These are phyloP conservation scores for Poeciliopsis infans DNA, from an alignment of 2,797 vertebrate species.

Conservation along the genomic window DNA sequence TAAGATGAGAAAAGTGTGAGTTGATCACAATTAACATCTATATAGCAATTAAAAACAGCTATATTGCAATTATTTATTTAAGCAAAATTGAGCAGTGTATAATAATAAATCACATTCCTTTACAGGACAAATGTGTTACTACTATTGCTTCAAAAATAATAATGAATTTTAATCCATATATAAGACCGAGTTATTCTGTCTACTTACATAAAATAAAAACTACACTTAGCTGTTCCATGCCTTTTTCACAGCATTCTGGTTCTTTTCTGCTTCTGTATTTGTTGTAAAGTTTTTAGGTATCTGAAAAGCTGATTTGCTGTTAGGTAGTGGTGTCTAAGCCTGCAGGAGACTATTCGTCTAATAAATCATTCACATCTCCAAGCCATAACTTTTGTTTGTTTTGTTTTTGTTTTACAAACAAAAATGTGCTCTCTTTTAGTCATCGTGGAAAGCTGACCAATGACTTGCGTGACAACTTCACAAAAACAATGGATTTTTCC, in stretches of 20 bases:
- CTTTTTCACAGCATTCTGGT: neutral
- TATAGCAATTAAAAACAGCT: too few species aligned
- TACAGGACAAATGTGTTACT: neutral
- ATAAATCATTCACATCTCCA: neutral
- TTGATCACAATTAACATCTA: too few species aligned
- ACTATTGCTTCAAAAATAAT: neutral
- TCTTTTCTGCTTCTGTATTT: neutral
- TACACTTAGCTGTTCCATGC: neutral
- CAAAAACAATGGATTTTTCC: neutral
- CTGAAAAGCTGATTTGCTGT: neutral
- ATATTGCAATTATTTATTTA: too few species aligned
- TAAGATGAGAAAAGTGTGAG: too few species aligned
- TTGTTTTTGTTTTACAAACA: neutral
- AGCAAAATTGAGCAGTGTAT: too few species aligned
- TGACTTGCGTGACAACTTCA: neutral
- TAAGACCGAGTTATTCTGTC: neutral
- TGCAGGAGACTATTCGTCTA: neutral
- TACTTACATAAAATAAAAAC: neutral
- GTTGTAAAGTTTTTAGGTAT: neutral
- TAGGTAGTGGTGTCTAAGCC: neutral
- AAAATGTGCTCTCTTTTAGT: neutral
- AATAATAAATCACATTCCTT: neutral
- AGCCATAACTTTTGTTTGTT: neutral
- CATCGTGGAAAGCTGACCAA: neutral
- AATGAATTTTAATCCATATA: neutral